A percentile compares a stretch with the other conserved stretches of the same genome.
Conservation (phyloP, 2,113 vertebrate species). For the Oncorhynchus keta region DNA sequence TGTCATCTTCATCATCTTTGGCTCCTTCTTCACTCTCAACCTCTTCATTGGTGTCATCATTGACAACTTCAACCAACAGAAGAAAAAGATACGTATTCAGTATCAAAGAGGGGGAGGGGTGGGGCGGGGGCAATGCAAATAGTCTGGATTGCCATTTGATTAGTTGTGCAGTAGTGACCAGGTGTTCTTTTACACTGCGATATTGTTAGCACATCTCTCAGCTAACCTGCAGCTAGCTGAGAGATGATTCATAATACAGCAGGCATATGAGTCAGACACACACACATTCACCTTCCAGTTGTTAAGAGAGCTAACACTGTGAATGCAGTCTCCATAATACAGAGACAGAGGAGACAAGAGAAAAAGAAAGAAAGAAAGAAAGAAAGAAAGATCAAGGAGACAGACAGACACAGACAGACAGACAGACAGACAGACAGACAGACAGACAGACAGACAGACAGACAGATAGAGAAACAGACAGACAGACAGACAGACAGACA, state of each 20-base stretch:
- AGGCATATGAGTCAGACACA: conserved; percentile 46
- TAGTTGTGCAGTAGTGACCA: conserved; percentile 21
- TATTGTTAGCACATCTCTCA: not conserved
- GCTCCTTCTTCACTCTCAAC: conserved; percentile 97
- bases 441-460: no score
- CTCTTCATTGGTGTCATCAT: conserved; percentile 99
- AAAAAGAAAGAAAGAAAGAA: not conserved
- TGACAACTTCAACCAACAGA: conserved; percentile 99
- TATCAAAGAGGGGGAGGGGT: no score
- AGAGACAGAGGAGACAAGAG: not conserved
- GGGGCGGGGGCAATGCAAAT: no score
- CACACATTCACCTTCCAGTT: not conserved
- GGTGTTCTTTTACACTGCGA: conserved; percentile 69
- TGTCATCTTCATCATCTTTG: conserved; percentile 97
- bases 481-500: no score
- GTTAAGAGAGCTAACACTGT: conserved; percentile 23
- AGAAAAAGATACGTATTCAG: conserved; percentile 87
- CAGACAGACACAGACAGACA: no score
- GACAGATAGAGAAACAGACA: no score
- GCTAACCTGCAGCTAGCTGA: conserved; percentile 10
- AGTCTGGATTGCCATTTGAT: no score
- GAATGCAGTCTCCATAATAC: conserved; percentile 19
- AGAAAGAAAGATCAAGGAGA: no score
- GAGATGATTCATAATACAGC: conserved; percentile 20
- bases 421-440: no score